Base-by-base conservation (phyloP, 2,797 vertebrate genomes). In the Gobio occitaniae region DNA sequence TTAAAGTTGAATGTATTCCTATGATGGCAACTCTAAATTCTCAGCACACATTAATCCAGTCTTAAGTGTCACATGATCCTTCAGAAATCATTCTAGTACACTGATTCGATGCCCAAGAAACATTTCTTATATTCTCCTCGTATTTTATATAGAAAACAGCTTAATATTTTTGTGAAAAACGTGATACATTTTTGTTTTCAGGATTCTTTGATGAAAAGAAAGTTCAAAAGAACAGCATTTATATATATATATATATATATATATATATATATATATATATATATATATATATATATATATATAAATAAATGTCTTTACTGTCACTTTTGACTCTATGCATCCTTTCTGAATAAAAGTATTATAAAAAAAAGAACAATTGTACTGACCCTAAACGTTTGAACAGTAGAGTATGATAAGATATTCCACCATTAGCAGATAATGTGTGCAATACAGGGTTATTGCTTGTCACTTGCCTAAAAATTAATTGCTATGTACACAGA, bases 401-500 rank as follows among this genome's bases (percentile, higher is more conserved):
- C 13, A 4, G 12, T 59, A 77, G 19, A 41, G 17, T 56, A 12
- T 52, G 19, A 12, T 52, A 36, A 21, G 50, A 52, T 74, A 54
- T 54, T 75, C 16, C 17, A 54, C 32, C 11, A 56, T 75, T 54
- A 36, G 17, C 13, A 7, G 6, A n/a, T n/a, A 59, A 59, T 7
- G 2, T 15, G 0, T 56, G 36, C 6, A 11, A 41, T 63, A 47
- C 38, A 47, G 8, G 56, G 38, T 47, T 47, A 63, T 29, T 47
- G 52, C 82, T 83, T 54, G 47, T 74, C 4, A 3, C 41, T 61
- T 50, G 12, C 70, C 19, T 25, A 59, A 29, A 63, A 83, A 50
- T 21, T 0, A 29, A 36, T 70, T 2, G 50, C 47, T 78, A 56
- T 76, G 3, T 21, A 59, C n/a, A 77, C 48, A 68, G 52, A 59